These are phyloP conservation scores for Parascotia fuliginaria DNA, from an alignment of 2,888 invertebrate genomes.

Conservation along the genomic window DNA sequence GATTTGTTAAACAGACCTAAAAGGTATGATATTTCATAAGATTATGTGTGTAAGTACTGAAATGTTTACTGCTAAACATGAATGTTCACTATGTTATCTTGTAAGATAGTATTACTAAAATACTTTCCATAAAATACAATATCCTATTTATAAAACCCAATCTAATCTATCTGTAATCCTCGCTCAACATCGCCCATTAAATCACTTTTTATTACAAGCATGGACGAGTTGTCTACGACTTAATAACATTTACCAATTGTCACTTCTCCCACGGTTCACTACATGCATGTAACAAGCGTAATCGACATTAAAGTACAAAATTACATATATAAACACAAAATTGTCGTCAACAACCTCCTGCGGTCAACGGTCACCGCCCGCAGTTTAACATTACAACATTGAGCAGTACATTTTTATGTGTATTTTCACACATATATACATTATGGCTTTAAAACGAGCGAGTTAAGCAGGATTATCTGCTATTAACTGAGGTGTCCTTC, in stretches of 20 bases:
- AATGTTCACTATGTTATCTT: no score
- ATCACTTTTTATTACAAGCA: background rate
- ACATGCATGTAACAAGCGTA: conserved; percentile 35
- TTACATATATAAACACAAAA: conserved; percentile 53
- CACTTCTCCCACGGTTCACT: conserved; percentile 34
- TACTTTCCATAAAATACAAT: no score
- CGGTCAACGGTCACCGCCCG: conserved; percentile 51
- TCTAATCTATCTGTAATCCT: no score
- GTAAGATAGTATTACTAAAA: no score
- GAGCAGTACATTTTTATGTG: conserved; percentile 44
- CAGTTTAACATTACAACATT: conserved; percentile 32
- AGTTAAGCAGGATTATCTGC: background rate
- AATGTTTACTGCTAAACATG: no score
- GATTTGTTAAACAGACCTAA: no score
- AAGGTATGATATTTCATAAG: no score
- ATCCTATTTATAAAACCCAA: no score
- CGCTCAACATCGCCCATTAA: background rate
- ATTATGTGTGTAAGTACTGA: no score
- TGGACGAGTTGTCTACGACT: background rate
- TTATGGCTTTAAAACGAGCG: conserved; percentile 19
- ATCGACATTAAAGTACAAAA: conserved; percentile 44
- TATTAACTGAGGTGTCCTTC: background rate
- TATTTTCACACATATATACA: conserved; percentile 49
- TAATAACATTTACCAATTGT: conserved; percentile 3
- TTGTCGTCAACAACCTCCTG: conserved; percentile 56